These are phyloP conservation scores for Oreochromis niloticus DNA, from an alignment of 2,113 vertebrate species.

Conservation along the genomic window DNA sequence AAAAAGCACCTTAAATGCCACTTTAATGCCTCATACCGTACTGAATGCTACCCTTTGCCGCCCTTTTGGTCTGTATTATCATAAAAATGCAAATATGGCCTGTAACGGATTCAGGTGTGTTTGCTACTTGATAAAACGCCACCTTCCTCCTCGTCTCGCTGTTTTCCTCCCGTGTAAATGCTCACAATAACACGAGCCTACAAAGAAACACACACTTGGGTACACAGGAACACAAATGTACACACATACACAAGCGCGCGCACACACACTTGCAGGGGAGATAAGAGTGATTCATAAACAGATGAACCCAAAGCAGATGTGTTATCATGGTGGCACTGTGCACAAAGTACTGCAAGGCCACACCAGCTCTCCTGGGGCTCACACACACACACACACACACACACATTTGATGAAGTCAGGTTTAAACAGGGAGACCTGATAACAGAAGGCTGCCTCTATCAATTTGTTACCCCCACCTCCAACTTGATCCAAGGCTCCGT, in stretches of 20 bases:
- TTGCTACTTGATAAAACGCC: neutral
- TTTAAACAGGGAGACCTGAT: conserved; percentile 63
- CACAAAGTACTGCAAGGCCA: conserved; percentile 59
- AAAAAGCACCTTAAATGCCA: neutral
- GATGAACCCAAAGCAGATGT: conserved; percentile 64
- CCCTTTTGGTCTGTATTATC: neutral
- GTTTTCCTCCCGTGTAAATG: conserved; percentile 31
- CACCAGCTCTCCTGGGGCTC: conserved; percentile 32
- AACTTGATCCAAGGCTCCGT: conserved; percentile 43
- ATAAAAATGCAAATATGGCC: neutral
- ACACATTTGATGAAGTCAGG: conserved; percentile 4
- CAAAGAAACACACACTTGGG: conserved; percentile 10
- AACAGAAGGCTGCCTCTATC: conserved; percentile 64
- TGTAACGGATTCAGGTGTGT: neutral
- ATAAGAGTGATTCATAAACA: conserved; percentile 65
- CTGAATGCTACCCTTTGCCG: neutral
- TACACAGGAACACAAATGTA: conserved; percentile 5
- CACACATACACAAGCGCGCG: conserved; percentile 5
- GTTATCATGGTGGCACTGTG: conserved; percentile 49
- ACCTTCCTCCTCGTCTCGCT: neutral
- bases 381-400: conserved; percentile 5
- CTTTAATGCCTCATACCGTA: neutral
- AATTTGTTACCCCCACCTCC: conserved; percentile 49
- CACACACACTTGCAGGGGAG: conserved; percentile 28
- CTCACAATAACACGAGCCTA: neutral